Evolutionary conservation across 2,888 invertebrate species (phyloP).

Genomic region (Nineta flava): DNA sequence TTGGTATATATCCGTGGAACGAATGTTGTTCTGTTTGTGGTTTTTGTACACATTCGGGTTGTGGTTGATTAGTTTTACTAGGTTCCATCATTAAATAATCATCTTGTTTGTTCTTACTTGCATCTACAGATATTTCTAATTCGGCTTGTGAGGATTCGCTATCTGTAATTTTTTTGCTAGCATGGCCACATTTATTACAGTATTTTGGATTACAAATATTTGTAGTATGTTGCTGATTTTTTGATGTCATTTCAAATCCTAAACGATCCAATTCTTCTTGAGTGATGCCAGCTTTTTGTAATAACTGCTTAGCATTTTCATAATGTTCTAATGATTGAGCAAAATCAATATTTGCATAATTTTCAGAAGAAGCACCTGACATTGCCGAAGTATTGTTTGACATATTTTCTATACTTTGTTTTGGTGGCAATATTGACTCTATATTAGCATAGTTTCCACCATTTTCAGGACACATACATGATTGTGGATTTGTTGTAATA

Average conservation of each 20-base stretch:
- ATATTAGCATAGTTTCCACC: constrained; percentile 33
- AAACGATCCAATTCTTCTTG: constrained; percentile 33
- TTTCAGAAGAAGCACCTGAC: constrained; percentile 21
- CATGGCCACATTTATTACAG: constrained; percentile 51
- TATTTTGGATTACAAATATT: constrained; percentile 23
- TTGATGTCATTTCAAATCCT: constrained; percentile 20
- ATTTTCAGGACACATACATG: constrained; percentile 9
- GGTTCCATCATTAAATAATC: constrained; percentile 61
- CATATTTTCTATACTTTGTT: constrained; percentile 17
- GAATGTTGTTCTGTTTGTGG: constrained; percentile 15
- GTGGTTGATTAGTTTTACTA: constrained; percentile 20
- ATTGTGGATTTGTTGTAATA: constrained; percentile 8
- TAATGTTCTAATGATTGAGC: constrained; percentile 60
- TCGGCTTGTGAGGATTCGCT: constrained; percentile 8
- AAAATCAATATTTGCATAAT: constrained; percentile 61
- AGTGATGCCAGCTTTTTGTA: constrained; percentile 38
- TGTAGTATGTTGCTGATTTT: constrained; percentile 20
- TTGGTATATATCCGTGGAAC: constrained; percentile 44
- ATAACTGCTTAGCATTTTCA: constrained; percentile 57
- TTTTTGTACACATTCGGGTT: constrained; percentile 14
- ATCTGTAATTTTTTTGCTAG: constrained; percentile 16
- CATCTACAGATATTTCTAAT: constrained; percentile 19
- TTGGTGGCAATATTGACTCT: constrained; percentile 19
- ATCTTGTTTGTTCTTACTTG: constrained; percentile 24
- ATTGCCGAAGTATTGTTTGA: constrained; percentile 24